A percentile compares a stretch with the other conserved stretches of the same genome.
Conservation (phyloP, 2,888 invertebrate genomes). For the Barypeithes pellucidus region DNA sequence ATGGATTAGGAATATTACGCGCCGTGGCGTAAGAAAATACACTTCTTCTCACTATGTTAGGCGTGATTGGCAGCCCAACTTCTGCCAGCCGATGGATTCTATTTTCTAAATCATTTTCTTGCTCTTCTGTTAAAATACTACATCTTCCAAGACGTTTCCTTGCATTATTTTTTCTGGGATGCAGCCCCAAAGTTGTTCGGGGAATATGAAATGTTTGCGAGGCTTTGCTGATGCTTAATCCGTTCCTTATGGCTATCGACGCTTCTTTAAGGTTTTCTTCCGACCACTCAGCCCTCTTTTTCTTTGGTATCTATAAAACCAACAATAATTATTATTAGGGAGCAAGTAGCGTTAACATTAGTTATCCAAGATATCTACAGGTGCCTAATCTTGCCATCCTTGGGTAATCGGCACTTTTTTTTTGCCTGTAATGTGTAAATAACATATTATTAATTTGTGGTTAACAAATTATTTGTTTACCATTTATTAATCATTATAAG, state of each 20-base stretch:
- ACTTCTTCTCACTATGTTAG: constrained; percentile 8
- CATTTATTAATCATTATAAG: too few species aligned
- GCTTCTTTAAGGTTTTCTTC: constrained; percentile 16
- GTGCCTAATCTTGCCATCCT: too few species aligned
- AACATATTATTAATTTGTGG: too few species aligned
- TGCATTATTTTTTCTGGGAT: constrained; percentile 35
- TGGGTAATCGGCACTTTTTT: too few species aligned
- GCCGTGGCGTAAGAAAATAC: constrained; percentile 17
- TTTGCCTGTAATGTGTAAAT: too few species aligned
- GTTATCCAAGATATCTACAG: neutral
- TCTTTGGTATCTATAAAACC: too few species aligned
- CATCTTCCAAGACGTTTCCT: constrained; percentile 34
- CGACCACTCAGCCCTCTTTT: constrained; percentile 27
- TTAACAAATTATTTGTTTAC: too few species aligned
- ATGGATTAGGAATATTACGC: constrained; percentile 9
- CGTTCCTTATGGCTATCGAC: constrained; percentile 4
- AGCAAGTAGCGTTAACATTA: neutral
- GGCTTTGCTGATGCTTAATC: constrained; percentile 17
- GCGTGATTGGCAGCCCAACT: constrained; percentile 12
- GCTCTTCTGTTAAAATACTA: constrained; percentile 23
- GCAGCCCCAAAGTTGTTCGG: constrained; percentile 20
- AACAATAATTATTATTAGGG: neutral
- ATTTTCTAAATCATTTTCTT: constrained; percentile 7
- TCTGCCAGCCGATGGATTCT: constrained; percentile 11
- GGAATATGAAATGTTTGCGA: constrained; percentile 12